Percentiles rank a stretch among this genome's conserved stretches.
Conservation (phyloP, 2,888 invertebrate genomes). For the Cataglyphis cursor region DNA sequence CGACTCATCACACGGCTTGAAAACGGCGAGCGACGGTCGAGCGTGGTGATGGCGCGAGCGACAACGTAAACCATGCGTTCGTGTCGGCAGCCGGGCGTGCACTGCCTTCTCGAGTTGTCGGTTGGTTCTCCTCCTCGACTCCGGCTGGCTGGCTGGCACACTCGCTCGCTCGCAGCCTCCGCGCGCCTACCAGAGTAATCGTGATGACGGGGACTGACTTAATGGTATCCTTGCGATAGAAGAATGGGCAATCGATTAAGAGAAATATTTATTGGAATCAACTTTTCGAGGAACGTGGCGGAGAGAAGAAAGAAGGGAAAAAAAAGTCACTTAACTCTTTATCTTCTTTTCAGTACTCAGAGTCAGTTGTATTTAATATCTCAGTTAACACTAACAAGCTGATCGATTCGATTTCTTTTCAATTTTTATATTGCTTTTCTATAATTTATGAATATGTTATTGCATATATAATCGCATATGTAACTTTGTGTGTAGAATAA, state of each 20-base stretch:
- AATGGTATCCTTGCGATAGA: background rate
- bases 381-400: background rate
- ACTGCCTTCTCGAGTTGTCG: constrained; percentile 81
- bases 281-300: background rate
- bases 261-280: background rate
- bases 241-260: constrained; percentile 16
- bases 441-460: background rate
- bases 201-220: background rate
- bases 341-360: background rate
- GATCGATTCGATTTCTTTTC: background rate
- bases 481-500: background rate
- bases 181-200: constrained; percentile 26
- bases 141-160: constrained; percentile 50
- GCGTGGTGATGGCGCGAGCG: constrained; percentile 72
- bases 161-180: constrained; percentile 58
- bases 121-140: constrained; percentile 77
- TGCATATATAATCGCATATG: background rate
- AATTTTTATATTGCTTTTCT: background rate
- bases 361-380: background rate
- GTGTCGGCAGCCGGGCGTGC: constrained; percentile 86
- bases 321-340: background rate
- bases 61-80: constrained; percentile 84
- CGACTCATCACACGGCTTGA: constrained; percentile 71
- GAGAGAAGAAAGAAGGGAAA: background rate
- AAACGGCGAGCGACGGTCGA: constrained; percentile 68